These are phyloP conservation scores for Excalfactoria chinensis DNA, from an alignment of 2,113 vertebrate genomes.

Conservation along the genomic window DNA sequence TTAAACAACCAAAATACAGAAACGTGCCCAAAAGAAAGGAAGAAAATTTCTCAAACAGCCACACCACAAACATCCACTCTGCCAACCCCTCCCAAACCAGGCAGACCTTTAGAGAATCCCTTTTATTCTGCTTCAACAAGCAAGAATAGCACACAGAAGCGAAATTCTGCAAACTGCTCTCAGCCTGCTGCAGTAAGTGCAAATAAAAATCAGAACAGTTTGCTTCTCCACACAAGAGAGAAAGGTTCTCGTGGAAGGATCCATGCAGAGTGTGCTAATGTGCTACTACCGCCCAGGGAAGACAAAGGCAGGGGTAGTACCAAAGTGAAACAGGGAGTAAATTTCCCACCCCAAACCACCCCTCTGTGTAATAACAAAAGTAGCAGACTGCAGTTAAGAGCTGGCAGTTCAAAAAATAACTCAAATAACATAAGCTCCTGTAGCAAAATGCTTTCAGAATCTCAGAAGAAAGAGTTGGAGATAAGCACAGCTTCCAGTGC, in stretches of 20 bases:
- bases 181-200: not conserved
- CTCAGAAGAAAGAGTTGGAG: slow-evolving; percentile 34
- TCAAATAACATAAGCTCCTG: not conserved
- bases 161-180: slow-evolving; percentile 4
- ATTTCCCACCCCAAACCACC: not conserved
- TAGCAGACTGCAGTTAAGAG: not conserved
- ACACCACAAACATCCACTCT: not conserved
- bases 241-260: slow-evolving; percentile 8
- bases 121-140: not conserved
- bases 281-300: not conserved
- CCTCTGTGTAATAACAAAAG: not conserved
- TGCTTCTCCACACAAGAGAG: not conserved
- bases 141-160: not conserved
- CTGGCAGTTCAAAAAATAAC: slow-evolving; percentile 11
- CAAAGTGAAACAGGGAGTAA: not conserved
- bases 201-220: slow-evolving; percentile 11
- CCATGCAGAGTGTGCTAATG: rapidly evolving
- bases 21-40: slow-evolving; percentile 1
- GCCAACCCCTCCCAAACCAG: not conserved
- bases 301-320: not conserved
- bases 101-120: not conserved
- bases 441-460: slow-evolving; percentile 33
- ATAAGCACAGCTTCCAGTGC: not conserved
- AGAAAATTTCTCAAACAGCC: not conserved
- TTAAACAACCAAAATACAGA: slow-evolving; percentile 6